These are phyloP conservation scores for Eleutherodactylus coqui DNA, from an alignment of 2,797 vertebrate genomes.

Conservation along the genomic window DNA sequence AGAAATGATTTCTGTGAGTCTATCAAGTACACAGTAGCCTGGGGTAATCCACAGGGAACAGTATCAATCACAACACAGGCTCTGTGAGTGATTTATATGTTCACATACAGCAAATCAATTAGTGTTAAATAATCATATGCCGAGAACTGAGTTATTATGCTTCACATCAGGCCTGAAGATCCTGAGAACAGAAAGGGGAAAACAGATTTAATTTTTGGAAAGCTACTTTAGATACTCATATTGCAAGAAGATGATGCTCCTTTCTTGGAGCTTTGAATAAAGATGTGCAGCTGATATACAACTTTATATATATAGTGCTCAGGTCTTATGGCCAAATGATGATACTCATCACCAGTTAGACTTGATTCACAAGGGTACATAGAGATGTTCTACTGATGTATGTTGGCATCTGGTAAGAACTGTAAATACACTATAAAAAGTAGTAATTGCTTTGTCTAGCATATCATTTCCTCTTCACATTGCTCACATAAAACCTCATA, in stretches of 20 bases:
- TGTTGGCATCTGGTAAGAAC: too few species aligned
- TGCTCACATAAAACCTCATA: too few species aligned
- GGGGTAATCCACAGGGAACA: constrained; percentile 44
- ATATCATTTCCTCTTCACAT: too few species aligned
- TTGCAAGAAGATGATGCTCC: not conserved
- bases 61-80: constrained; percentile 56
- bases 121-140: constrained; percentile 51
- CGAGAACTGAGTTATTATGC: constrained; percentile 5
- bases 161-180: constrained; percentile 25
- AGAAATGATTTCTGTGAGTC: constrained; percentile 14
- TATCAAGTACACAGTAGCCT: constrained; percentile 49
- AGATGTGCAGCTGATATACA: not conserved
- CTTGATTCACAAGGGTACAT: not conserved
- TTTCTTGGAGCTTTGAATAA: too few species aligned
- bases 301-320: not conserved
- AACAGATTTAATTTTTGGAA: not conserved
- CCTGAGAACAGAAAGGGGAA: constrained; percentile 22
- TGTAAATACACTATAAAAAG: too few species aligned
- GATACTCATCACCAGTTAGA: not conserved
- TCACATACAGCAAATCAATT: constrained; percentile 52
- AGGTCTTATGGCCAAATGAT: not conserved
- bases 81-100: constrained; percentile 52
- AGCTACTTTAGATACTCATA: not conserved
- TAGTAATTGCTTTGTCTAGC: too few species aligned
- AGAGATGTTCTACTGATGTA: not conserved